Evolutionary conservation across 30 jellyfish, hydroid and myxozoan genomes (phyloP).

Genomic region (Hydra vulgaris): DNA sequence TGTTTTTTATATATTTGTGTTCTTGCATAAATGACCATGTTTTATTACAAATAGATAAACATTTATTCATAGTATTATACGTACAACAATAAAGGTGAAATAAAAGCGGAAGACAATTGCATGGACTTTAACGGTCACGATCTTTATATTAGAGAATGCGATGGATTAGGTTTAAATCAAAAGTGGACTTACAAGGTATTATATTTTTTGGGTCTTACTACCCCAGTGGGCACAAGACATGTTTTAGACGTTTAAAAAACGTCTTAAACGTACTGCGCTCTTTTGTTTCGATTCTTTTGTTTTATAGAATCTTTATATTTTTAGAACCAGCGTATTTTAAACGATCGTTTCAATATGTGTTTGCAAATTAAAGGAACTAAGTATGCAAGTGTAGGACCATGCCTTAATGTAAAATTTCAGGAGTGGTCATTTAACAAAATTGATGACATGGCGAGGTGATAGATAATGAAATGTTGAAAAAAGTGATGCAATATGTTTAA

Average conservation of each 20-base stretch:
- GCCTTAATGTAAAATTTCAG: slow-evolving; percentile 57
- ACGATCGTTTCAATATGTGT: slow-evolving; percentile 57
- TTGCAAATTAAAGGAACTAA: slow-evolving; percentile 62
- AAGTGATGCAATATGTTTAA: too few species aligned
- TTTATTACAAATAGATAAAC: background rate
- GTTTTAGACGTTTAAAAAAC: too few species aligned
- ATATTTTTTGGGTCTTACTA: background rate
- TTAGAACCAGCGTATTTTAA: slow-evolving; percentile 48
- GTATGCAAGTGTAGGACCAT: slow-evolving; percentile 61
- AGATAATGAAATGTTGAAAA: too few species aligned
- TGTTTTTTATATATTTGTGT: background rate
- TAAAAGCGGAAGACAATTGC: slow-evolving; percentile 89
- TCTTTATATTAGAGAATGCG: slow-evolving; percentile 79
- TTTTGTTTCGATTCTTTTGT: background rate
- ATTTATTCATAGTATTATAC: slow-evolving; percentile 64
- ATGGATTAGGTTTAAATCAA: slow-evolving; percentile 72
- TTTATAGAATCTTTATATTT: background rate
- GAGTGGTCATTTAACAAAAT: slow-evolving; percentile 81
- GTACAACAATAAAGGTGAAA: slow-evolving; percentile 75
- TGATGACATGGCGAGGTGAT: slow-evolving; percentile 58
- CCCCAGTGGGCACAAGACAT: background rate
- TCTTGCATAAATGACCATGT: background rate
- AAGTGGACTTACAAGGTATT: slow-evolving; percentile 68
- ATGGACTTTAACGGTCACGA: slow-evolving; percentile 79
- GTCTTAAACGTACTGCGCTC: background rate